phyloP scores from a whole-genome alignment of 2,888 invertebrate genomes.

The Drosophila paracracens region DNA sequence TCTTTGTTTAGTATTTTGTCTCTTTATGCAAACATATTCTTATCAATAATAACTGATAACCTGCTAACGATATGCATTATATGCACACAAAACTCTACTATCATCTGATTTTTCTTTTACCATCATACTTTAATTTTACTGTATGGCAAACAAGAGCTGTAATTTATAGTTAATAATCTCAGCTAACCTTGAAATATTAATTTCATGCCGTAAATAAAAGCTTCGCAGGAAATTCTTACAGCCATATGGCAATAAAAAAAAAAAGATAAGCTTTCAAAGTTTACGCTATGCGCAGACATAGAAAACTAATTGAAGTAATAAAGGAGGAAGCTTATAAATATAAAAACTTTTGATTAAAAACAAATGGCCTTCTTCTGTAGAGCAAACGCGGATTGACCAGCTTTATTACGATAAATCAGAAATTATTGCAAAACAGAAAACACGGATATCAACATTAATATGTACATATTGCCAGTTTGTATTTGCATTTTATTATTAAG shows the following conservation, averaged over 20 bases:
- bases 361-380: slow-evolving; percentile 10
- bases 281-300: not conserved
- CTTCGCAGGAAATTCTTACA: not conserved
- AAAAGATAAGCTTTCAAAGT: not conserved
- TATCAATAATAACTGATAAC: slow-evolving; percentile 42
- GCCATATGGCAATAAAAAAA: not conserved
- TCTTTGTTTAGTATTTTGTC: not conserved
- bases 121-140: slow-evolving; percentile 3
- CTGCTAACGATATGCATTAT: not conserved
- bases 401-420: slow-evolving; percentile 33
- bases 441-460: slow-evolving; percentile 2
- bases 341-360: not conserved
- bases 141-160: not conserved
- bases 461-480: not conserved
- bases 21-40: slow-evolving; percentile 10
- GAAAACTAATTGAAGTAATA: not conserved
- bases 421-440: slow-evolving; percentile 40
- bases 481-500: slow-evolving; percentile 5
- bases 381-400: slow-evolving; percentile 16
- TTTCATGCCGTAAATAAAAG: not conserved
- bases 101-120: slow-evolving; percentile 4
- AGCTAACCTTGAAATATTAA: not conserved
- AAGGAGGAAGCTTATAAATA: not conserved
- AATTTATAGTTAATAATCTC: not conserved
- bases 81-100: not conserved